Evolutionary conservation across 2,888 invertebrate species (phyloP).

Genomic region (Notocelia uddmanniana): DNA sequence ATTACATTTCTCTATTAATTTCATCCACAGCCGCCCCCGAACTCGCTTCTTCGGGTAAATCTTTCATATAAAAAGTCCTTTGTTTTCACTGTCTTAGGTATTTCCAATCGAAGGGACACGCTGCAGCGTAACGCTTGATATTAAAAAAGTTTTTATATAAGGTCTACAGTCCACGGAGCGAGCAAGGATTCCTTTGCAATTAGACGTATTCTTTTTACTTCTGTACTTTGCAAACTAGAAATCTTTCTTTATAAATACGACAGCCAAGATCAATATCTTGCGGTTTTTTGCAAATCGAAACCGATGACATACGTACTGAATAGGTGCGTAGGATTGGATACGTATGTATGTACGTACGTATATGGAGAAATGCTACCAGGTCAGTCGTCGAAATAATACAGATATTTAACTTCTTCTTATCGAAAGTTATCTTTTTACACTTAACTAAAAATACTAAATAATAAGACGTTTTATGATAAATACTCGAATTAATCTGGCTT

Average conservation of each 20-base stretch:
- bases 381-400: too few relatives aligned
- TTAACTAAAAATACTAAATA: background rate
- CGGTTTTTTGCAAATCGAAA: constrained; percentile 31
- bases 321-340: constrained; percentile 33
- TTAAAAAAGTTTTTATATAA: constrained; percentile 83
- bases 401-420: background rate
- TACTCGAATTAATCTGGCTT: constrained; percentile 12
- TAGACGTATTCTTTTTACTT: constrained; percentile 58
- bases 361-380: constrained; percentile 2
- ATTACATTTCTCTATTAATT: constrained; percentile 75
- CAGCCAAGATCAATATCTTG: constrained; percentile 27
- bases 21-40: constrained; percentile 65
- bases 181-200: constrained; percentile 68
- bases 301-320: constrained; percentile 30
- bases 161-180: constrained; percentile 60
- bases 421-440: background rate
- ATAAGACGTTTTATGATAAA: background rate
- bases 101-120: constrained; percentile 75
- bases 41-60: constrained; percentile 68
- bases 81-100: constrained; percentile 73
- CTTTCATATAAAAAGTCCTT: constrained; percentile 73
- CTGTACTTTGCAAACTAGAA: constrained; percentile 36
- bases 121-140: constrained; percentile 71
- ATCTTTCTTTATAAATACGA: constrained; percentile 41
- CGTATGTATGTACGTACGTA: constrained; percentile 22